Evolutionary conservation across 2,888 invertebrate genomes (phyloP).

Genomic region (Yponomeuta evonymella): DNA sequence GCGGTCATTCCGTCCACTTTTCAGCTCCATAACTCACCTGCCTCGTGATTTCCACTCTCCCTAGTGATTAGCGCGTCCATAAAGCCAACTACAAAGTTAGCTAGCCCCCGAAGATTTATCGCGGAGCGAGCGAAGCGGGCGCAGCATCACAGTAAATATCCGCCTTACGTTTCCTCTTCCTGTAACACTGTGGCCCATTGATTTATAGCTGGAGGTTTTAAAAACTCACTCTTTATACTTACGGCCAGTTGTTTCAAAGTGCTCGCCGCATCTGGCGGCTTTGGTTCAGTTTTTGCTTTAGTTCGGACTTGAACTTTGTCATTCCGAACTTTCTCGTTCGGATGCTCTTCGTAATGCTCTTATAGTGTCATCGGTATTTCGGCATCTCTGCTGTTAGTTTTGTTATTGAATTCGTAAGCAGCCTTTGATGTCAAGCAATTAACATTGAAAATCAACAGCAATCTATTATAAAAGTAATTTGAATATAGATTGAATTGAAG

Average conservation of each 20-base stretch:
- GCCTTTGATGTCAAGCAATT: constrained; percentile 10
- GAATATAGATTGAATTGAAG: constrained; percentile 33
- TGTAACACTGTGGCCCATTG: constrained; percentile 58
- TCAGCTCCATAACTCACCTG: constrained; percentile 27
- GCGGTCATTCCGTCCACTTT: constrained; percentile 26
- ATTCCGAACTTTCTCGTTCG: constrained; percentile 47
- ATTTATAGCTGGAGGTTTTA: constrained; percentile 67
- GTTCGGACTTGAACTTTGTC: constrained; percentile 49
- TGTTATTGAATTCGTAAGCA: not conserved
- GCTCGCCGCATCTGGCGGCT: constrained; percentile 70
- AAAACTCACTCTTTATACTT: constrained; percentile 70
- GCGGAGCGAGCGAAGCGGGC: constrained; percentile 40
- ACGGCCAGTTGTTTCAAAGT: constrained; percentile 69
- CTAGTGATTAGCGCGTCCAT: constrained; percentile 50
- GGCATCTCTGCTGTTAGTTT: not conserved
- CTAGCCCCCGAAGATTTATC: constrained; percentile 50
- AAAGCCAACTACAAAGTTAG: constrained; percentile 55
- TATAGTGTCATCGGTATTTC: not conserved
- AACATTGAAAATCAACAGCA: constrained; percentile 24
- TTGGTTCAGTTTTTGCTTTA: constrained; percentile 57
- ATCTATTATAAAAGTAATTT: constrained; percentile 19
- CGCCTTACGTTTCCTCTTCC: constrained; percentile 58
- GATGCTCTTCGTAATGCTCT: constrained; percentile 10
- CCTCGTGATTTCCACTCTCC: constrained; percentile 23
- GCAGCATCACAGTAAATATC: constrained; percentile 64